Percentiles rank a stretch among this genome's conserved stretches.
These are phyloP conservation scores for Coptotermes formosanus DNA, from an alignment of 1,140 invertebrate genomes.

Conservation along the genomic window DNA sequence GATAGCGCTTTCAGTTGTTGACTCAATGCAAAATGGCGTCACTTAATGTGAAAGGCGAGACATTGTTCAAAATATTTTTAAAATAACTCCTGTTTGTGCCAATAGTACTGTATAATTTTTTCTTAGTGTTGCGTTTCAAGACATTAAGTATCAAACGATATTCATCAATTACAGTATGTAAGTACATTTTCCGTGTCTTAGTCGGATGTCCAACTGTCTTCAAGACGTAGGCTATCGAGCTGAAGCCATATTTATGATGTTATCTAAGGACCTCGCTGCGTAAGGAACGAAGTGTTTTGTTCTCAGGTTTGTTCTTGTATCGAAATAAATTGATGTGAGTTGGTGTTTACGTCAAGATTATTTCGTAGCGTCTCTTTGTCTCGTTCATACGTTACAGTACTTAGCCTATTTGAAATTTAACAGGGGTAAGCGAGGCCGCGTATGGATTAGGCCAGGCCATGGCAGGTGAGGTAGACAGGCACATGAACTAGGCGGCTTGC, in stretches of 20 bases:
- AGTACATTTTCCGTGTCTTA: slow-evolving; percentile 25
- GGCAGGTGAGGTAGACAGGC: slow-evolving; percentile 11
- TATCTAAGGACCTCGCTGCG: slow-evolving; percentile 36
- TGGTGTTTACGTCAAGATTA: background rate
- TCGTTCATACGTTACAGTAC: background rate
- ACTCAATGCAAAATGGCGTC: slow-evolving; percentile 46
- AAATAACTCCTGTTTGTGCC: slow-evolving; percentile 27
- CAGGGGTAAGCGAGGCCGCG: slow-evolving; percentile 9
- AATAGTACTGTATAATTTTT: slow-evolving; percentile 7
- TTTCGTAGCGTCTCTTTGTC: background rate
- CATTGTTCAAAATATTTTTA: slow-evolving; percentile 37
- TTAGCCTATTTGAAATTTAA: background rate
- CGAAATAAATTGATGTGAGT: background rate
- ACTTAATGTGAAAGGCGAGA: slow-evolving; percentile 43
- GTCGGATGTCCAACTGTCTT: background rate
- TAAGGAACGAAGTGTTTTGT: slow-evolving; percentile 3
- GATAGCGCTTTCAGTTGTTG: slow-evolving; percentile 45
- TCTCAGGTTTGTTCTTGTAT: background rate
- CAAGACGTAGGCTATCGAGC: slow-evolving; percentile 35
- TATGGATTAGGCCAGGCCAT: slow-evolving; percentile 14
- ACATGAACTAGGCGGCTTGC: slow-evolving; percentile 1
- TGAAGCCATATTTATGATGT: slow-evolving; percentile 47
- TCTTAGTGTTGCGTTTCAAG: background rate
- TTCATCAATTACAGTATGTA: slow-evolving; percentile 18
- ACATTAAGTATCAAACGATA: slow-evolving; percentile 6